Evolutionary conservation across 2,888 invertebrate genomes (phyloP), one percentile per base, ranked within the genome.

Genomic region (Flabesymbios commensalis): DNA sequence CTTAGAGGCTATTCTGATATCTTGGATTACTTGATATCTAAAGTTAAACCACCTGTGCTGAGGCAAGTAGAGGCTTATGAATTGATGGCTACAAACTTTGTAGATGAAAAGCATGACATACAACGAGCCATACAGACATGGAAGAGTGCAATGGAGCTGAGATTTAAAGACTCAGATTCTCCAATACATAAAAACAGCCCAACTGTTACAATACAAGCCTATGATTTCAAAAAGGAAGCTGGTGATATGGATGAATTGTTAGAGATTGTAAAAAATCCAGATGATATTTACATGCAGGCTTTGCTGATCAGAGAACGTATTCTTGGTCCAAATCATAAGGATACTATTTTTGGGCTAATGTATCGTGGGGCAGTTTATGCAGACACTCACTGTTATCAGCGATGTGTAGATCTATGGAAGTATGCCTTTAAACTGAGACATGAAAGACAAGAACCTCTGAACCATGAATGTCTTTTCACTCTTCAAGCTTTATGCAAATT

Each of bases 261-360:
- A 3, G 61, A 70, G 14, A 64, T 70, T 1, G 48, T 69, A 2
- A 54, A 57, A 22, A 72, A 73, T 53, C 72, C 73, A 10, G 75
- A 77, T 41, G 59, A 65, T 24, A 67, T 78, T 1, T 73, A 76
- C 63, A 89, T 90, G 81, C 93, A 95, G 84, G 90, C 93, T 77
- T 85, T 96, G 72, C 85, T 96, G 36, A 92, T 95, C 71, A 90
- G 91, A 69, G 92, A 92, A 84, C 87, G 95, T 74, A 90, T 95
- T 75, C 86, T 96, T 28, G 94, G 94, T 0, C 87, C 89, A 0
- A 85, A 87, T 71, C 94, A 96, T 84, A 91, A 92, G 81, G 94
- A 95, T 82, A 91, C 92, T 61, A 87, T 93, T 61, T 93, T 83
- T 90, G 83, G 83, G 17, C 71, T 84, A 55, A 78, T 78, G 77